Conservation (phyloP, 2,888 invertebrate species). For the Drosophila longiperda region DNA sequence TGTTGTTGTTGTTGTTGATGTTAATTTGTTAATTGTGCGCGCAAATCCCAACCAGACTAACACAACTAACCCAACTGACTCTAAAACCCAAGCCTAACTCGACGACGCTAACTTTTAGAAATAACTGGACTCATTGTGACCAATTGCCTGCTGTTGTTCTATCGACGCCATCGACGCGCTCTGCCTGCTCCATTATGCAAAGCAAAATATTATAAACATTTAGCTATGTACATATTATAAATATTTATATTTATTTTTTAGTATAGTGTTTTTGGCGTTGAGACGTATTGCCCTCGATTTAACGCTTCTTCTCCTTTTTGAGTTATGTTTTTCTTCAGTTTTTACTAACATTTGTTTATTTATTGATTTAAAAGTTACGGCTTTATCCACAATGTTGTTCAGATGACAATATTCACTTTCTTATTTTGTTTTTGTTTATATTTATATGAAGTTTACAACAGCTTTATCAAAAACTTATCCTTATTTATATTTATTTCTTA, state of each 20-base stretch:
- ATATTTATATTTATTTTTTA: background rate
- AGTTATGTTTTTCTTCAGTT: background rate
- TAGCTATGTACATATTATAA: background rate
- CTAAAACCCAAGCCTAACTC: background rate
- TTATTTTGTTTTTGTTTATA: background rate
- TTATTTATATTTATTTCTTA: too few species aligned
- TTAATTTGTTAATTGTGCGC: conserved; percentile 24
- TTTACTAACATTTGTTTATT: background rate
- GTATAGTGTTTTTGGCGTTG: background rate
- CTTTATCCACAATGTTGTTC: background rate
- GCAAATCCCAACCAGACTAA: conserved; percentile 7
- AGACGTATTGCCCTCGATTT: background rate
- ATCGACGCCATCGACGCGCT: conserved; percentile 17
- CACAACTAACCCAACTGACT: background rate
- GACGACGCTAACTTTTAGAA: conserved; percentile 16
- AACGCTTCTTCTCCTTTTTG: background rate
- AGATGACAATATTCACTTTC: background rate
- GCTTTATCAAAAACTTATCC: background rate
- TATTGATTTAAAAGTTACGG: background rate
- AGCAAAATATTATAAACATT: background rate
- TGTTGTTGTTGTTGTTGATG: conserved; percentile 54
- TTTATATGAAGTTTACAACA: background rate
- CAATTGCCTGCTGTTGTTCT: conserved; percentile 31
- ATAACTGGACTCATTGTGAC: conserved; percentile 33
- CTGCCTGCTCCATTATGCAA: background rate